These are phyloP conservation scores for Sakesphorus luctuosus DNA, from an alignment of 2,113 vertebrate species.

Conservation along the genomic window DNA sequence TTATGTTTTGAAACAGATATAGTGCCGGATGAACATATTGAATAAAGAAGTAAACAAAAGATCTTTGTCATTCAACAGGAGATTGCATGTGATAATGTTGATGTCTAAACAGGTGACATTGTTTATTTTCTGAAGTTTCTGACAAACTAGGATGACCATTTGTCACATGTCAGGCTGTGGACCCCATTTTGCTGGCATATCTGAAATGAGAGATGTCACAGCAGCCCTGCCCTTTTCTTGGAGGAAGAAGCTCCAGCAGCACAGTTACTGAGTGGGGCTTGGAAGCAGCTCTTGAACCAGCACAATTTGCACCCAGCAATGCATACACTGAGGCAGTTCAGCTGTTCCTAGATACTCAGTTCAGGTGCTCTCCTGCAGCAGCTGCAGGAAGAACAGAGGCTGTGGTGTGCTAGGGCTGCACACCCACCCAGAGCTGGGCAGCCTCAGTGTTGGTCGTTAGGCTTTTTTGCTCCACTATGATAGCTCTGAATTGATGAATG, in stretches of 20 bases:
- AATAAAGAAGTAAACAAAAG: not conserved
- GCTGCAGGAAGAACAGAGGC: not conserved
- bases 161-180: not conserved
- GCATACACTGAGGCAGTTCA: not conserved
- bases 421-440: fast-evolving
- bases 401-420: not conserved
- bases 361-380: not conserved
- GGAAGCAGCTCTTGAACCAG: not conserved
- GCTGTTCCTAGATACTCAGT: fast-evolving
- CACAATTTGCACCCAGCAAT: fast-evolving
- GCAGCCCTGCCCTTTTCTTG: not conserved
- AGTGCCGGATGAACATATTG: not conserved
- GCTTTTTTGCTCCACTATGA: fast-evolving
- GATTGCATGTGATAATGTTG: not conserved
- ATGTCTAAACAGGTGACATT: not conserved
- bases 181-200: fast-evolving
- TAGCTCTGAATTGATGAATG: not conserved
- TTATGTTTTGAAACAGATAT: not conserved
- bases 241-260: not conserved
- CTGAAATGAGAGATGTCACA: not conserved
- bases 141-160: not conserved
- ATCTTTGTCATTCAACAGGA: not conserved
- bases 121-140: not conserved
- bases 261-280: fast-evolving
- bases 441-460: fast-evolving